phyloP scores from a whole-genome alignment of 2,797 vertebrate genomes.

The Tangara arthus region DNA sequence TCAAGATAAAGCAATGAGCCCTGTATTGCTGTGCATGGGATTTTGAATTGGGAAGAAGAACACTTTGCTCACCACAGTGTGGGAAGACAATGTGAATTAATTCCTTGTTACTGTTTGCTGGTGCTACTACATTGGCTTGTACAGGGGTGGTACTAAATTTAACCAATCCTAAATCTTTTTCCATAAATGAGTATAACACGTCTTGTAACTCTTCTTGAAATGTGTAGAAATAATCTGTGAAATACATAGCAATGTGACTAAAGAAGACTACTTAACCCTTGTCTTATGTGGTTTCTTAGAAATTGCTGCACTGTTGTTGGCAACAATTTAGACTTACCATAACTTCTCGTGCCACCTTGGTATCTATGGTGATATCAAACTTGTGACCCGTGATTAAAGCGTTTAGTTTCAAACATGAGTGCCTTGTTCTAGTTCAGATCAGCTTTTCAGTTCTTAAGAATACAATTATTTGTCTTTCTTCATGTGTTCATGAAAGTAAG shows the following conservation, averaged over 20 bases:
- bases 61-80: not conserved
- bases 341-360: slow-evolving; percentile 1
- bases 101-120: not conserved
- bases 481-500: not conserved
- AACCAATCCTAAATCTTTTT: not conserved
- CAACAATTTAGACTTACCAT: not conserved
- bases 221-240: not conserved
- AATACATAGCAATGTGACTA: not conserved
- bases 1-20: not conserved
- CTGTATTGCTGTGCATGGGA: not conserved
- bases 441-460: not conserved
- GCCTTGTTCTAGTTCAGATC: not conserved
- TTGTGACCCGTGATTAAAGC: slow-evolving; percentile 9
- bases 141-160: not conserved
- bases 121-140: not conserved
- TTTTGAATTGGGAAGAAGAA: not conserved
- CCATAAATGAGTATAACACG: not conserved
- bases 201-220: not conserved
- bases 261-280: not conserved
- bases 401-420: slow-evolving; percentile 5
- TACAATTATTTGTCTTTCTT: not conserved
- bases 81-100: slow-evolving; percentile 16
- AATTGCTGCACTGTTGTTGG: not conserved
- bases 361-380: slow-evolving; percentile 14
- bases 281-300: not conserved